phyloP scores from a whole-genome alignment of 2,113 vertebrate species.

The Oreochromis niloticus region DNA sequence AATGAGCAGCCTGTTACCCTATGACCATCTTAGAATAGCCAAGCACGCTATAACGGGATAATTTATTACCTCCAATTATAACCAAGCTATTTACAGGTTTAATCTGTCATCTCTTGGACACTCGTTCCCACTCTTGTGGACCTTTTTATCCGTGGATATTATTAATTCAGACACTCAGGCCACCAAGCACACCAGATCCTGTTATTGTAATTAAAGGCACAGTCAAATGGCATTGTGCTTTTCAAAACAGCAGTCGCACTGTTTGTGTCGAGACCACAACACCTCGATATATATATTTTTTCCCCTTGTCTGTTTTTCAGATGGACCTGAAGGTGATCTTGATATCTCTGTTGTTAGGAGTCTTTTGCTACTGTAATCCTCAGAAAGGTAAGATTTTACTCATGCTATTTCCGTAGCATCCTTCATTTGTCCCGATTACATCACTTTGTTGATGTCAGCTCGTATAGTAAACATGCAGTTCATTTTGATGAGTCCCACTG shows the following conservation, averaged over 20 bases:
- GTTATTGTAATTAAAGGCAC: neutral
- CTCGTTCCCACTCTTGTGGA: neutral
- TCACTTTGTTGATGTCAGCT: neutral
- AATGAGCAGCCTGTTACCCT: slow-evolving; percentile 26
- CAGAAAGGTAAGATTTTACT: slow-evolving; percentile 67
- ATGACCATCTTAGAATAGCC: slow-evolving; percentile 39
- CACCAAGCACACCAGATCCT: neutral
- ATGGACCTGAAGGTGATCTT: slow-evolving; percentile 74
- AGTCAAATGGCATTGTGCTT: neutral
- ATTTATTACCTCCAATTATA: slow-evolving; percentile 40
- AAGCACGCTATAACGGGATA: neutral
- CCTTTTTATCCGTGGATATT: slow-evolving; percentile 1
- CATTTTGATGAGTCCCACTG: neutral
- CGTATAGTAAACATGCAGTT: neutral
- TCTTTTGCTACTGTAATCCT: slow-evolving; percentile 49
- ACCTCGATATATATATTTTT: neutral
- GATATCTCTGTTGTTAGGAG: slow-evolving; percentile 52
- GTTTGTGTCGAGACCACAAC: neutral
- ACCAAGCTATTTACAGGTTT: slow-evolving; percentile 3
- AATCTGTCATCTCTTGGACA: neutral
- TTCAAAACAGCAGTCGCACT: neutral
- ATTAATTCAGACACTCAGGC: neutral
- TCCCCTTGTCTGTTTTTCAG: slow-evolving; percentile 25
- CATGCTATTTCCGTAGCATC: neutral
- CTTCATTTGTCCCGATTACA: neutral